phyloP scores from a whole-genome alignment of 2,888 invertebrate species.

The Chrysopilus asiliformis region DNA sequence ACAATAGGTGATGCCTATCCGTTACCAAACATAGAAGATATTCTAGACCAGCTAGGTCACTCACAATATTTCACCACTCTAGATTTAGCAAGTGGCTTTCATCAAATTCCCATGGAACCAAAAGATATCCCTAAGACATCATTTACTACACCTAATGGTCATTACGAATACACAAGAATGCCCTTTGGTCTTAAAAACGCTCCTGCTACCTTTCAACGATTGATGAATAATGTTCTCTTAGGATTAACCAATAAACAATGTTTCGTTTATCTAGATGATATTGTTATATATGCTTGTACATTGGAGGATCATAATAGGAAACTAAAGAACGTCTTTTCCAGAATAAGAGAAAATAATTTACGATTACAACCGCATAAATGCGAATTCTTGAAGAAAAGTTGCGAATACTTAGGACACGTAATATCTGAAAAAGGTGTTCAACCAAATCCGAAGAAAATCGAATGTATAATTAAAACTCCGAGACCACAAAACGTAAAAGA shows the following conservation, averaged over 20 bases:
- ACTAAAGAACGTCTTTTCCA: slow-evolving; percentile 17
- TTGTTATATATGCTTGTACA: slow-evolving; percentile 18
- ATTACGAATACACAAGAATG: slow-evolving; percentile 24
- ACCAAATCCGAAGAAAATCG: slow-evolving; percentile 11
- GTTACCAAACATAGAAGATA: slow-evolving; percentile 25
- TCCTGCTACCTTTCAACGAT: slow-evolving; percentile 28
- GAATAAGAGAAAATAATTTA: slow-evolving; percentile 14
- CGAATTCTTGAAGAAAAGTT: too few relatives aligned
- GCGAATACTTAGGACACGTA: slow-evolving; percentile 18
- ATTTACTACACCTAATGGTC: slow-evolving; percentile 22
- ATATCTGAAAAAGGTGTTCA: slow-evolving; percentile 19
- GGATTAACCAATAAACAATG: slow-evolving; percentile 24
- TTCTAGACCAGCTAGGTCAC: slow-evolving; percentile 25
- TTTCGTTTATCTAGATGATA: too few relatives aligned
- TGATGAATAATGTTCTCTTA: slow-evolving; percentile 26
- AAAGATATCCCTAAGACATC: slow-evolving; percentile 25
- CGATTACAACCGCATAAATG: slow-evolving; percentile 19
- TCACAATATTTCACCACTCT: slow-evolving; percentile 26
- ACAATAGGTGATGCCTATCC: slow-evolving; percentile 26
- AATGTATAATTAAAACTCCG: slow-evolving; percentile 18
- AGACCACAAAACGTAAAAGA: slow-evolving; percentile 16
- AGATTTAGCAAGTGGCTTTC: slow-evolving; percentile 27
- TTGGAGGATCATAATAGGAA: slow-evolving; percentile 20
- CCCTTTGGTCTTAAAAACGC: slow-evolving; percentile 30
- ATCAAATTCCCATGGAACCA: slow-evolving; percentile 23